These are phyloP conservation scores for Melierax canorus DNA, from an alignment of 2,113 vertebrate genomes.

Conservation along the genomic window DNA sequence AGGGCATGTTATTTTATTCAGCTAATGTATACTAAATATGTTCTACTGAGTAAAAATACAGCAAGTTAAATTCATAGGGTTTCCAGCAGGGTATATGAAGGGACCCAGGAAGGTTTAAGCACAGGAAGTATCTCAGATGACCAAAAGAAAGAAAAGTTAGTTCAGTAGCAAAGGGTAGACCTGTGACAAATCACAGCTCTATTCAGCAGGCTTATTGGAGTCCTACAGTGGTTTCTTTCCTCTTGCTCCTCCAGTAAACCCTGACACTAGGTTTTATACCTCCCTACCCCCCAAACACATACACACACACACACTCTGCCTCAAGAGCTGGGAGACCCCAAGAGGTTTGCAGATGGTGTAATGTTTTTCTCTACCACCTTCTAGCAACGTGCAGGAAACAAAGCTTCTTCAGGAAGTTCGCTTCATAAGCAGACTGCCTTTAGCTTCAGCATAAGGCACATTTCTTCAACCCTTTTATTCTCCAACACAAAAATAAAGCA, in stretches of 20 bases:
- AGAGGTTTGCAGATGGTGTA: background rate
- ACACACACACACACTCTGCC: background rate
- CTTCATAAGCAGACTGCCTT: background rate
- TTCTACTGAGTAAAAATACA: background rate
- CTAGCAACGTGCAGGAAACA: background rate
- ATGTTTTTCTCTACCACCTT: background rate
- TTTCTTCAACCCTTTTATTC: background rate
- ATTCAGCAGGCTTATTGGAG: background rate
- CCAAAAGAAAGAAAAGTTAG: background rate
- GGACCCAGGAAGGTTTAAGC: background rate
- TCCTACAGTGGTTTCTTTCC: background rate
- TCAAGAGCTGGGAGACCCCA: background rate
- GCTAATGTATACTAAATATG: background rate
- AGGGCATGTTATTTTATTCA: background rate
- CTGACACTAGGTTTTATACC: background rate
- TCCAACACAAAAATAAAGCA: background rate
- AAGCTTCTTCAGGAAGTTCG: background rate
- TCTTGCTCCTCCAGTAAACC: background rate
- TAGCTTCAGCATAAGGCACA: background rate
- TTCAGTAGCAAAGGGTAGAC: background rate
- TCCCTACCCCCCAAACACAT: background rate
- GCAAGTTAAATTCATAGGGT: background rate
- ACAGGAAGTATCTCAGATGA: background rate
- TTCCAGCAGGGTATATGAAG: background rate
- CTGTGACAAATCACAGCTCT: conserved; percentile 1